These are phyloP conservation scores for Chrysochloris asiatica DNA, from an alignment of 2,113 vertebrate species.

Conservation along the genomic window DNA sequence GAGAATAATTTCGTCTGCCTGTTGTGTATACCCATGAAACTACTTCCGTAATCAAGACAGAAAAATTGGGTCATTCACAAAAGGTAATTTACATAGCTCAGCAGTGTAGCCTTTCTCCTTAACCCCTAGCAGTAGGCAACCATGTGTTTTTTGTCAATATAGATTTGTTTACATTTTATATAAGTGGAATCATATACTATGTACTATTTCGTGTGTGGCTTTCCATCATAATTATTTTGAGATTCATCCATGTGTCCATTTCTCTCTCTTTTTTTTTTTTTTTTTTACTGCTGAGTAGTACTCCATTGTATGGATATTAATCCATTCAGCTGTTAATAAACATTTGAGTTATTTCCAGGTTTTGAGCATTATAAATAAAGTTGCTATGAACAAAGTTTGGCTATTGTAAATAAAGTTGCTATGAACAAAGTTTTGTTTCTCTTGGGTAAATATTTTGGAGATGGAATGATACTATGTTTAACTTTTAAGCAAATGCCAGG, in stretches of 20 bases:
- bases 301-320: background rate
- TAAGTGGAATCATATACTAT: background rate
- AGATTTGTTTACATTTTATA: constrained; percentile 7
- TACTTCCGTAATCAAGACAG: background rate
- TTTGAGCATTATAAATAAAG: background rate
- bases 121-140: background rate
- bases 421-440: background rate
- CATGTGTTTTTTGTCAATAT: background rate
- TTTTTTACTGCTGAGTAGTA: background rate
- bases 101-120: background rate
- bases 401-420: background rate
- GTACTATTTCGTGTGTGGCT: background rate
- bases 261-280: background rate
- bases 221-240: background rate
- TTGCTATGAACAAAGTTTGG: background rate
- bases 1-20: background rate
- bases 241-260: background rate
- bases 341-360: background rate
- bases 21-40: background rate
- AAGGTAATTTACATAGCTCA: background rate
- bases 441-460: background rate
- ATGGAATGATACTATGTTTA: background rate
- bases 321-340: background rate
- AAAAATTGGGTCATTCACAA: background rate
- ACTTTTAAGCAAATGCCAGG: background rate